These are phyloP conservation scores for Sitta carolinensis DNA, from an alignment of 2,797 vertebrate species.

Conservation along the genomic window DNA sequence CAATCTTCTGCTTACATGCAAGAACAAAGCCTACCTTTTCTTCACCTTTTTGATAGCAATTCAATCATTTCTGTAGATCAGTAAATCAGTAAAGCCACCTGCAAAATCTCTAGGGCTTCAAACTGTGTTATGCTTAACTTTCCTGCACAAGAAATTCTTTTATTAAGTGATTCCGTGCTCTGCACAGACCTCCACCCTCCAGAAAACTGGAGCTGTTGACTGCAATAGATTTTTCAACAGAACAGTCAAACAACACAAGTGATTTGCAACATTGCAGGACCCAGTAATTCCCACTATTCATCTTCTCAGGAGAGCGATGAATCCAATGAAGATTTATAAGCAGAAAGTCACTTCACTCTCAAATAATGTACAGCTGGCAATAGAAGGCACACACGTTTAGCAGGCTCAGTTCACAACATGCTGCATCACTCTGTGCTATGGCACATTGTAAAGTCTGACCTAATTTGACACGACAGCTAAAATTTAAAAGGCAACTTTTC, in stretches of 20 bases:
- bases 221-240: conserved; percentile 36
- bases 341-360: conserved; percentile 37
- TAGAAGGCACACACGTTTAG: background rate
- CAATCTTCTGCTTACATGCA: background rate
- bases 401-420: conserved; percentile 39
- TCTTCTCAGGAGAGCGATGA: conserved; percentile 3
- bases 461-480: conserved; percentile 68
- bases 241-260: conserved; percentile 46
- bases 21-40: background rate
- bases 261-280: conserved; percentile 44
- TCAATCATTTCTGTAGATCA: background rate
- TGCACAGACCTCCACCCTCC: background rate
- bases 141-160: conserved; percentile 10
- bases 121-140: conserved; percentile 5
- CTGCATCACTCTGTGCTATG: conserved; percentile 49
- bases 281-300: conserved; percentile 44
- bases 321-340: conserved; percentile 60
- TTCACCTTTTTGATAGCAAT: background rate
- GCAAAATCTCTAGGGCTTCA: conserved; percentile 20
- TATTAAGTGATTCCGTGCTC: conserved; percentile 3
- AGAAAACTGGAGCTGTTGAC: conserved; percentile 4
- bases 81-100: background rate
- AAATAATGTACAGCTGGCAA: conserved; percentile 54
- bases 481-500: conserved; percentile 67
- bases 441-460: conserved; percentile 59